phyloP scores from a whole-genome alignment of 2,888 invertebrate genomes.

The Hybos culiciformis region DNA sequence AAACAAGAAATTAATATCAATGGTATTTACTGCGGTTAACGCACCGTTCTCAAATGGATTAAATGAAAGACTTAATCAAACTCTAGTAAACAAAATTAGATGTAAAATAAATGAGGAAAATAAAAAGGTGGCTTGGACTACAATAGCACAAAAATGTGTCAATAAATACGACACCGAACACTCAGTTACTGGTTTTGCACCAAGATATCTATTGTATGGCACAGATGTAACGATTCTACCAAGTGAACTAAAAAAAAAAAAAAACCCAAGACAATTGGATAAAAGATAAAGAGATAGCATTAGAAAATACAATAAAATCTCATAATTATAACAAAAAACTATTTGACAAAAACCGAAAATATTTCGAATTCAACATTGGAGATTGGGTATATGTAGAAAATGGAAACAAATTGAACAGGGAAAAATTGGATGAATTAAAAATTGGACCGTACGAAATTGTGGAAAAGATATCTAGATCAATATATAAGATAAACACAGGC shows the following conservation, averaged over 20 bases:
- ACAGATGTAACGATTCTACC: too few species aligned
- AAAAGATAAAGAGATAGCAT: constrained; percentile 9
- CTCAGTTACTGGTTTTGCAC: constrained; percentile 12
- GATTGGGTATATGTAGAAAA: constrained; percentile 12
- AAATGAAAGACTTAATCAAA: too few species aligned
- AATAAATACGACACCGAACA: constrained; percentile 14
- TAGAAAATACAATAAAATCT: constrained; percentile 10
- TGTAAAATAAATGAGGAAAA: too few species aligned
- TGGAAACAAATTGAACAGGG: constrained; percentile 12
- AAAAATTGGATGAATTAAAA: constrained; percentile 13
- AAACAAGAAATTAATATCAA: too few species aligned
- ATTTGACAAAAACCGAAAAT: constrained; percentile 10
- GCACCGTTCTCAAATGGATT: too few species aligned
- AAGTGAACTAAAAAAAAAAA: constrained; percentile 9
- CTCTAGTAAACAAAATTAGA: too few species aligned
- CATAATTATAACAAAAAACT: constrained; percentile 12
- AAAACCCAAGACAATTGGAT: constrained; percentile 3
- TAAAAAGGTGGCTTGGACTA: too few species aligned
- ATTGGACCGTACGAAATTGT: constrained; percentile 11
- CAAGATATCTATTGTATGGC: too few species aligned
- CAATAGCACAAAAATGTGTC: too few species aligned
- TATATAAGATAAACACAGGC: constrained; percentile 9
- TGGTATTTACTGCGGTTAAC: too few species aligned
- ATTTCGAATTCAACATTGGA: constrained; percentile 6
- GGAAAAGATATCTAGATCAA: constrained; percentile 10